These are phyloP conservation scores for Tympanoctomys barrerae DNA, from an alignment of 2,797 vertebrate genomes.

Conservation along the genomic window DNA sequence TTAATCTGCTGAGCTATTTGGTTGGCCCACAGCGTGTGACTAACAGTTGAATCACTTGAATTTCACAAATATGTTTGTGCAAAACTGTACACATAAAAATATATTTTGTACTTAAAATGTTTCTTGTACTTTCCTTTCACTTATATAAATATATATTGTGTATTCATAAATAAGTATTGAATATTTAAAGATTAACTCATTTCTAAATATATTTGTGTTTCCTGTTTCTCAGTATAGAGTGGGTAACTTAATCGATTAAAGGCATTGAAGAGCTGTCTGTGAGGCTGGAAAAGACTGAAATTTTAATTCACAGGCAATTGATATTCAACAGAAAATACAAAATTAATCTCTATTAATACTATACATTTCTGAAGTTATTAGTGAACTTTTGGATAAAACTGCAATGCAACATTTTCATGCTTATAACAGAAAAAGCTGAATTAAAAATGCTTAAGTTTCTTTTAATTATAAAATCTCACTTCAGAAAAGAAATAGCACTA, in stretches of 20 bases:
- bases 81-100: neutral
- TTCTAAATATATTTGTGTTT: conserved; percentile 7
- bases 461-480: neutral
- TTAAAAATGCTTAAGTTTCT: conserved; percentile 12
- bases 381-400: conserved; percentile 27
- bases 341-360: conserved; percentile 33
- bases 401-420: conserved; percentile 48
- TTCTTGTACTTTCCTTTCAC: neutral
- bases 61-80: neutral
- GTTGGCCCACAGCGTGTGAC: neutral
- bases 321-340: conserved; percentile 14
- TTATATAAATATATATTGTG: neutral
- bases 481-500: neutral
- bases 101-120: neutral
- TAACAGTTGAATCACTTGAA: neutral
- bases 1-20: too few relatives aligned
- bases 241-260: neutral
- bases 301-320: conserved; percentile 26
- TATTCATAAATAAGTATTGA: conserved; percentile 18
- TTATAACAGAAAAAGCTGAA: neutral
- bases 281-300: neutral
- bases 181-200: conserved; percentile 4
- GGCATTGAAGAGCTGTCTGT: neutral
- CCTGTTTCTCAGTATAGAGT: neutral
- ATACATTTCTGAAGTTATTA: conserved; percentile 44